phyloP scores from a whole-genome alignment of 2,888 invertebrate genomes.

The Chalcosyrphus nemorum region DNA sequence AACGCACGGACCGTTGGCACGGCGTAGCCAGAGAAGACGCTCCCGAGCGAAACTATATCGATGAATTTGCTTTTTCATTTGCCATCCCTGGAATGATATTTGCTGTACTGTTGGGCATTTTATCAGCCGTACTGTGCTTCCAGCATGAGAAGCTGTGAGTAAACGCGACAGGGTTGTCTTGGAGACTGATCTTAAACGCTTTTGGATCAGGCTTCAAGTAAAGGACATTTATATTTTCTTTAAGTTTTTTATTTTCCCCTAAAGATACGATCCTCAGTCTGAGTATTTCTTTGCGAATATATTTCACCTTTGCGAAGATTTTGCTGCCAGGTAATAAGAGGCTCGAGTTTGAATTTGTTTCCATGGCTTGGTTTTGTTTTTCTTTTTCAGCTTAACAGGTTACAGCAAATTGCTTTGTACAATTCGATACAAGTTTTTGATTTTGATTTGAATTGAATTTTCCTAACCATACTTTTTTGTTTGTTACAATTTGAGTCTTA shows the following conservation, averaged over 20 bases:
- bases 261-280: constrained; percentile 86
- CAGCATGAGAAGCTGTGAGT: constrained; percentile 91
- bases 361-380: background rate
- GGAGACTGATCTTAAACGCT: background rate
- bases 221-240: constrained; percentile 68
- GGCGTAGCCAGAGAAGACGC: constrained; percentile 84
- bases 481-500: background rate
- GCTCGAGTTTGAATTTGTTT: background rate
- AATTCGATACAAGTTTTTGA: background rate
- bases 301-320: constrained; percentile 88
- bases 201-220: constrained; percentile 45
- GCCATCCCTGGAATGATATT: constrained; percentile 87
- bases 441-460: background rate
- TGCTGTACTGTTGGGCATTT: constrained; percentile 85
- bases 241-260: constrained; percentile 73
- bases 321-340: constrained; percentile 75
- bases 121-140: constrained; percentile 89
- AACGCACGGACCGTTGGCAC: constrained; percentile 84
- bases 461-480: background rate
- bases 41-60: constrained; percentile 87
- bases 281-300: constrained; percentile 87
- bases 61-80: constrained; percentile 87
- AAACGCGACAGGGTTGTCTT: constrained; percentile 23
- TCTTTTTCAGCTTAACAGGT: background rate
- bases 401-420: background rate